Base-by-base conservation (phyloP, 2,113 vertebrate genomes). In the Trinectes maculatus region DNA sequence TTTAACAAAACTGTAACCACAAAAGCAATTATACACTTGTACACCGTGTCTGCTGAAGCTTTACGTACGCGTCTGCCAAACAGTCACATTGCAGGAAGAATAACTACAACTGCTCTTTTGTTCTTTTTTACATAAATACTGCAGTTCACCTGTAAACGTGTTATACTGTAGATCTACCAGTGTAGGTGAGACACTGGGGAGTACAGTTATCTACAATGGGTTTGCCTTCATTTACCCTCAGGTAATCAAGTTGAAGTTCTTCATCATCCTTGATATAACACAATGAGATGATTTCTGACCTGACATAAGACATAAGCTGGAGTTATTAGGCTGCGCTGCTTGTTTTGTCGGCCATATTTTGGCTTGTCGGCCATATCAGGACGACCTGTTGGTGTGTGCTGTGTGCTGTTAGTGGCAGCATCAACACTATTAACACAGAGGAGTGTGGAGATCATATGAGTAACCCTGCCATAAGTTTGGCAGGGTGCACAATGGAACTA, bases 351-450 rank as follows among this genome's bases (percentile, higher is more conserved):
- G 21, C 21, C 22, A 4, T 13, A 12, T 2, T 46, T 13, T 18
- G n/a, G n/a, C n/a, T n/a, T n/a, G n/a, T n/a, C n/a, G n/a, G 2
- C 40, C 10, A 22, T 18, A 42, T 48, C 55, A 34, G 21, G 34
- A 44, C 21, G 9, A 56, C 34, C 29, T 4, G 24, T 52, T 58
- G n/a, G 29, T 40, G 2, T 8, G 18, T 43, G 29, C 22, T 31
- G 26, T 33, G 8, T 40, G 33, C 40, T 67, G 40, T 42, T 21
- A 40, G 24, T 44, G 51, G 47, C 51, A 49, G 25, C 34, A 74
- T 22, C n/a, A 8, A 26, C 18, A 48, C 3, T 16, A 16, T 11
- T 13, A 10, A 1, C 1, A 9, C 9, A 43, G 72, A 29, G 26
- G 9, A 55, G 42, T 22, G 42, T 33, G 8, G 18, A 46, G 46